phyloP scores from a whole-genome alignment of 2,888 invertebrate genomes.

The Drosophila austrosaltans region DNA sequence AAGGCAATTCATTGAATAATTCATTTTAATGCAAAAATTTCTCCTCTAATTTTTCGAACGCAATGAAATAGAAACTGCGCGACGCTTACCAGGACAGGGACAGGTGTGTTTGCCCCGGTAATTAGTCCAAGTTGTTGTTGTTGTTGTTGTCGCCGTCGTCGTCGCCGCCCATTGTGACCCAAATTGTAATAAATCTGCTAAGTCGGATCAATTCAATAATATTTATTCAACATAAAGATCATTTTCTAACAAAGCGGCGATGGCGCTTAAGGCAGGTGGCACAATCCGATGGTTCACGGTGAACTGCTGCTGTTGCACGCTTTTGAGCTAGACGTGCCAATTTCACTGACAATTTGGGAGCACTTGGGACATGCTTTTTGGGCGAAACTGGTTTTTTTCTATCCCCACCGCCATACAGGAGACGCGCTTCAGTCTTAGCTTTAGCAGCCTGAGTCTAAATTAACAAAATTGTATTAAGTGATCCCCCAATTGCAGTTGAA shows the following conservation, averaged over 20 bases:
- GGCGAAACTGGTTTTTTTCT: not conserved
- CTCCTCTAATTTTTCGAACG: constrained; percentile 27
- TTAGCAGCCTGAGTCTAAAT: too few relatives aligned
- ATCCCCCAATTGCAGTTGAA: too few relatives aligned
- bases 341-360: not conserved
- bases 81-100: constrained; percentile 48
- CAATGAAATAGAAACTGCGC: constrained; percentile 57
- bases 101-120: constrained; percentile 36
- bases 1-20: constrained; percentile 56
- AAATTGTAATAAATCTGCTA: constrained; percentile 38
- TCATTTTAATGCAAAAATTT: constrained; percentile 59
- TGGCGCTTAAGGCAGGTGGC: not conserved
- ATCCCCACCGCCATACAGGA: not conserved
- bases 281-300: not conserved
- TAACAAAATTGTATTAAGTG: too few relatives aligned
- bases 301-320: not conserved
- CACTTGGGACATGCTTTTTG: not conserved
- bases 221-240: not conserved
- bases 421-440: not conserved
- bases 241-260: not conserved
- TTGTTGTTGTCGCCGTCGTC: constrained; percentile 10
- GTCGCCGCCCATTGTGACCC: constrained; percentile 46
- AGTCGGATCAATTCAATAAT: constrained; percentile 42
- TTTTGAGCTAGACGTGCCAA: not conserved
- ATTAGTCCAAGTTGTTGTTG: constrained; percentile 60